Percentiles rank a stretch among this genome's conserved stretches.
These are phyloP conservation scores for Leucozona laternaria DNA, from an alignment of 2,888 invertebrate species.

Conservation along the genomic window DNA sequence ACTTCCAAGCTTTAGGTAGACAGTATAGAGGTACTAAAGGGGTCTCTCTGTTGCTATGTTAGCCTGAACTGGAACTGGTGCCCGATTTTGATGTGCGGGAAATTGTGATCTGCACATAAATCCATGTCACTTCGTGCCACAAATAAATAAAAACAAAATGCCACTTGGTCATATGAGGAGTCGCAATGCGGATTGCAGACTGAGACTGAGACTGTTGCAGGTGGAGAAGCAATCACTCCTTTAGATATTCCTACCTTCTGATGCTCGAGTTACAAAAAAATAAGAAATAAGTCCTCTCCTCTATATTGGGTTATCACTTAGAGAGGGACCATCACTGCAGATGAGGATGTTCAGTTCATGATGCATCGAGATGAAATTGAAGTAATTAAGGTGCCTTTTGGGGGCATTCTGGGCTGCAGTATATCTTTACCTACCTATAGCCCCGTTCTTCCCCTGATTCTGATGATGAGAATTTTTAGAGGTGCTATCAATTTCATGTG, in stretches of 20 bases:
- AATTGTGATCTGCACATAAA: slow-evolving; percentile 76
- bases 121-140: slow-evolving; percentile 71
- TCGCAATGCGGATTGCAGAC: slow-evolving; percentile 37
- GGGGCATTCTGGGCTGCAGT: slow-evolving; percentile 27
- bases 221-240: slow-evolving; percentile 57
- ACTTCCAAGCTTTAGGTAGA: background rate
- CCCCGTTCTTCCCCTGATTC: slow-evolving; percentile 6
- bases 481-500: slow-evolving; percentile 76
- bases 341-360: slow-evolving; percentile 63
- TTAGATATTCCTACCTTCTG: slow-evolving; percentile 23
- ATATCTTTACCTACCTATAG: background rate
- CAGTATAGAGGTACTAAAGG: background rate
- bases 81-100: slow-evolving; percentile 69
- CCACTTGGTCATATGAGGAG: slow-evolving; percentile 55
- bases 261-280: slow-evolving; percentile 42
- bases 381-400: slow-evolving; percentile 68
- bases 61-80: slow-evolving; percentile 15
- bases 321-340: slow-evolving; percentile 31
- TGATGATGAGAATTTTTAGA: slow-evolving; percentile 59
- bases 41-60: slow-evolving; percentile 2
- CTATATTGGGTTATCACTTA: slow-evolving; percentile 56
- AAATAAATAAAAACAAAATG: slow-evolving; percentile 74
- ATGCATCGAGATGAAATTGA: slow-evolving; percentile 73
- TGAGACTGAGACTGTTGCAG: slow-evolving; percentile 59
- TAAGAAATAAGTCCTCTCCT: background rate